These are phyloP conservation scores for Tiliacea aurago DNA, from an alignment of 2,888 invertebrate genomes.

Conservation along the genomic window DNA sequence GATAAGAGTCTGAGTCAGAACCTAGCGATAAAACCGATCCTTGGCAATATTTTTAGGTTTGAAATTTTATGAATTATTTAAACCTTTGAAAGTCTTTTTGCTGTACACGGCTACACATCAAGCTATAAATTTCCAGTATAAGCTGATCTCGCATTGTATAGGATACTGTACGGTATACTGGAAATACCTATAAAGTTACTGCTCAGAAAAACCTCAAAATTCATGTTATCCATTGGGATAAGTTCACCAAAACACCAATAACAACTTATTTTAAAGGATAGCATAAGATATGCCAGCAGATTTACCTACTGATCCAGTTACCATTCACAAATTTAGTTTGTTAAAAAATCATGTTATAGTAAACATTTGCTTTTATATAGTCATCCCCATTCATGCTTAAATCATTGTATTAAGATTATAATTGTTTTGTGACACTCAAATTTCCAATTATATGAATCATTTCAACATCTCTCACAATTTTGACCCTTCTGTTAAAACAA, in stretches of 20 bases:
- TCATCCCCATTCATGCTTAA: constrained; percentile 17
- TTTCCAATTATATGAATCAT: neutral
- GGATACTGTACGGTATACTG: too few species aligned
- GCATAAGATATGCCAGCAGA: neutral
- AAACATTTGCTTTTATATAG: neutral
- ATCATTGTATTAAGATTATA: constrained; percentile 30
- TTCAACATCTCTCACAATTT: neutral
- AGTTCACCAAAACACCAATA: neutral
- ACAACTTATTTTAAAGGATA: neutral
- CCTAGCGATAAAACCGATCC: neutral
- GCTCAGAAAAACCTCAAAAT: neutral
- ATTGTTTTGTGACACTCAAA: constrained; percentile 48
- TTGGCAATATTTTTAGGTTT: neutral
- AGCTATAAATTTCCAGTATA: too few species aligned
- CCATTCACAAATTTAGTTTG: neutral
- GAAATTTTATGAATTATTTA: neutral
- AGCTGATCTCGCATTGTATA: too few species aligned
- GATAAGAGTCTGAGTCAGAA: constrained; percentile 24
- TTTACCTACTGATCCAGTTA: neutral
- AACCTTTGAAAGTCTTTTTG: neutral
- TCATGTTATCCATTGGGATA: too few species aligned
- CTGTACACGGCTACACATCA: too few species aligned
- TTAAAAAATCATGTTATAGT: neutral
- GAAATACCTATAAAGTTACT: neutral
- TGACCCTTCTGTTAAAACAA: neutral